Conservation (phyloP, 2,888 invertebrate species). For the Linhomoeus sp. region DNA sequence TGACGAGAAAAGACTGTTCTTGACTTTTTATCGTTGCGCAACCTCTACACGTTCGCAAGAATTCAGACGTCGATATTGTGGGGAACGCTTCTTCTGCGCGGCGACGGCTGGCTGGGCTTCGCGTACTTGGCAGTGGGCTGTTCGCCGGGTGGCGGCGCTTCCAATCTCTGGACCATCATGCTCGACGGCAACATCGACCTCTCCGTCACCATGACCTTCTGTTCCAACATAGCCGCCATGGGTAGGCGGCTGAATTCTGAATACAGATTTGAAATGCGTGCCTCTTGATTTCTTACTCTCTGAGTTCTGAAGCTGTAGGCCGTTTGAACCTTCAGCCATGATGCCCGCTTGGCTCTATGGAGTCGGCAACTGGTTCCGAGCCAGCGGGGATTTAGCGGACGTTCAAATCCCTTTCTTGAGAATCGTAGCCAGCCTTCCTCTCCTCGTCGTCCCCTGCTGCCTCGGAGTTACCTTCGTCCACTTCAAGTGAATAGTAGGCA, state of each 20-base stretch:
- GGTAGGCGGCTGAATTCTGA: constrained; percentile 34
- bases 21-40: too few relatives aligned
- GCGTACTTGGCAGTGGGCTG: constrained; percentile 33
- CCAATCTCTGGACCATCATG: constrained; percentile 79
- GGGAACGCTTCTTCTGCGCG: constrained; percentile 1
- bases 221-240: constrained; percentile 64
- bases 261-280: constrained; percentile 10
- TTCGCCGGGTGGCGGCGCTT: constrained; percentile 52
- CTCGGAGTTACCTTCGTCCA: background rate
- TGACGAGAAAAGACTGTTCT: too few relatives aligned
- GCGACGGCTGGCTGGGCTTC: constrained; percentile 17
- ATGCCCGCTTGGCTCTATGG: constrained; percentile 81
- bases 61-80: too few relatives aligned
- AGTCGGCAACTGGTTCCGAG: constrained; percentile 38
- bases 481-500: background rate
- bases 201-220: constrained; percentile 76
- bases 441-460: background rate
- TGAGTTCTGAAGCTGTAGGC: too few relatives aligned
- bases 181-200: constrained; percentile 73
- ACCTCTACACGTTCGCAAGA: too few relatives aligned
- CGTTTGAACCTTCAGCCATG: constrained; percentile 39
- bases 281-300: too few relatives aligned
- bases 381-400: constrained; percentile 29
- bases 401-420: constrained; percentile 38
- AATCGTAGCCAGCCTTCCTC: background rate